A percentile compares a stretch with the other conserved stretches of the same genome.
These are phyloP conservation scores for Trilocha varians DNA, from an alignment of 2,888 invertebrate genomes.

Conservation along the genomic window DNA sequence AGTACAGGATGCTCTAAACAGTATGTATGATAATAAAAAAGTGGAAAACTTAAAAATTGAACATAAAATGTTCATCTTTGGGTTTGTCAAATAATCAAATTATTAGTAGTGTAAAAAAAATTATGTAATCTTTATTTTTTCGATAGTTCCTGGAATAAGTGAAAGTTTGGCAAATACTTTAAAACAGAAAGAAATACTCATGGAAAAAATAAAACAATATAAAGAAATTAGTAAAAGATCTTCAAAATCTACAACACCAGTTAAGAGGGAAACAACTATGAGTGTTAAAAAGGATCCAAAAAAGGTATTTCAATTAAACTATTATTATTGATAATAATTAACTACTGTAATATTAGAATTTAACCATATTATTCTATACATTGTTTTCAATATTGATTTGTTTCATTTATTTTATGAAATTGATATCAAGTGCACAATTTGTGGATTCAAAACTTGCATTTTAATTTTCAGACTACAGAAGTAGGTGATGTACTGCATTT, in stretches of 20 bases:
- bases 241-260: slow-evolving; percentile 30
- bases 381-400: too few relatives aligned
- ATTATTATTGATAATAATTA: too few relatives aligned
- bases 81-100: too few relatives aligned
- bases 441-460: not conserved
- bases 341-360: too few relatives aligned
- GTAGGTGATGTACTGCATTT: slow-evolving; percentile 69
- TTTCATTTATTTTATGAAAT: too few relatives aligned
- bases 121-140: not conserved
- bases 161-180: slow-evolving; percentile 65
- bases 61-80: too few relatives aligned
- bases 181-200: slow-evolving; percentile 60
- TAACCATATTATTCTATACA: too few relatives aligned
- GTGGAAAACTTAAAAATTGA: too few relatives aligned
- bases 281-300: slow-evolving; percentile 30
- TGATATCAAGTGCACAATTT: too few relatives aligned
- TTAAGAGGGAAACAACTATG: slow-evolving; percentile 32
- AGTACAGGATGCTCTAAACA: slow-evolving; percentile 65
- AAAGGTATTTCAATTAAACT: slow-evolving; percentile 30
- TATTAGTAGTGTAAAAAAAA: not conserved
- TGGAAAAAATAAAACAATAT: slow-evolving; percentile 67
- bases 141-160: slow-evolving; percentile 64
- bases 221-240: slow-evolving; percentile 65
- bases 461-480: slow-evolving; percentile 30
- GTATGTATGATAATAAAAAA: too few relatives aligned